Evolutionary conservation across 2,113 vertebrate genomes (phyloP).

Genomic region (Mohoua ochrocephala): DNA sequence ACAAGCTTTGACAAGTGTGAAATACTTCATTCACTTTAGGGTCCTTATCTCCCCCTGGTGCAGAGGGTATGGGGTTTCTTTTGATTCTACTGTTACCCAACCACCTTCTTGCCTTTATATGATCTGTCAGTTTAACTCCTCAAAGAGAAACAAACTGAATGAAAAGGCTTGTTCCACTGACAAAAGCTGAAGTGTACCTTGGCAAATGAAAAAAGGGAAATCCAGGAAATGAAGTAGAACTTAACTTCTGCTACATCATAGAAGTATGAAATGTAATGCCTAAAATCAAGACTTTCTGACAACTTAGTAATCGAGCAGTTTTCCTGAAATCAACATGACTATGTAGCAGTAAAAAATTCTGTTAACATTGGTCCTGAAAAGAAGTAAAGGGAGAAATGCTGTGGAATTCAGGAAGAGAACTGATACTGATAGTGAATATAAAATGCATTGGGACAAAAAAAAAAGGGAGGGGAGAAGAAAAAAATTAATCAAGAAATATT

Average conservation of each 20-base stretch:
- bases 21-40: not conserved
- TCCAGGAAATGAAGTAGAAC: not conserved
- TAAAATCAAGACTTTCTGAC: not conserved
- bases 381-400: not conserved
- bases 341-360: not conserved
- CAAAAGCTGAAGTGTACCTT: not conserved
- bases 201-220: not conserved
- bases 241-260: not conserved
- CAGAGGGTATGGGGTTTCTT: not conserved
- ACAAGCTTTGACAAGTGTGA: not conserved
- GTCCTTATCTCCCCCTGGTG: not conserved
- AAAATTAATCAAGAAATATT: not conserved
- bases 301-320: not conserved
- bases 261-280: not conserved
- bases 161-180: not conserved
- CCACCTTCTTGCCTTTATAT: not conserved
- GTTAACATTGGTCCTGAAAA: not conserved
- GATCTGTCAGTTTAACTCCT: not conserved
- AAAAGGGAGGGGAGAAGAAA: rapidly evolving
- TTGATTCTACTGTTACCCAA: not conserved
- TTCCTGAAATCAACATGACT: not conserved
- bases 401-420: not conserved
- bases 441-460: not conserved
- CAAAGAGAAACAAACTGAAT: not conserved
- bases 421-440: not conserved